Conservation (phyloP, 2,113 vertebrate species). For the Polyodon spathula region DNA sequence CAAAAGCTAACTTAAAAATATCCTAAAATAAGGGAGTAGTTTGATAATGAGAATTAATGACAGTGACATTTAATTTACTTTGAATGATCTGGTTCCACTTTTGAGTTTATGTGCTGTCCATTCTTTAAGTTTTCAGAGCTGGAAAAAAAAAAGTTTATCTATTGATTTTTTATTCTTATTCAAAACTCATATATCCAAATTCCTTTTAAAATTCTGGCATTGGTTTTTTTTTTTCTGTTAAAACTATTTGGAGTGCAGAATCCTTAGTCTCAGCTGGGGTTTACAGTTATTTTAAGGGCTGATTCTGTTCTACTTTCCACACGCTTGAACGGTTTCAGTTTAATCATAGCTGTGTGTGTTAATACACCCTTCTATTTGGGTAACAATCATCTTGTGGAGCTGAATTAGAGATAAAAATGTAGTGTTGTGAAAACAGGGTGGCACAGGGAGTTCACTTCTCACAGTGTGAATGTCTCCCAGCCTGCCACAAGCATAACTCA, state of each 20-base stretch:
- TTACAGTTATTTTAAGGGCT: slow-evolving; percentile 28
- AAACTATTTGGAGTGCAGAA: background rate
- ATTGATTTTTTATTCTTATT: too few species aligned
- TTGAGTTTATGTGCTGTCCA: too few species aligned
- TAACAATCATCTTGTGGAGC: background rate
- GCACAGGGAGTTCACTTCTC: slow-evolving; percentile 37
- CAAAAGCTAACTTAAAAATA: too few species aligned
- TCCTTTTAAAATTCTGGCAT: too few species aligned
- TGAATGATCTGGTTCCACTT: too few species aligned
- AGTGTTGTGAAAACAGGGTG: slow-evolving; percentile 1
- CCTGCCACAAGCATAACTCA: slow-evolving; percentile 56
- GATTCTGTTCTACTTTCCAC: slow-evolving; percentile 23
- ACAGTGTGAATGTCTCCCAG: slow-evolving; percentile 40
- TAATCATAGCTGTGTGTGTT: background rate
- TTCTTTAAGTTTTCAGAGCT: too few species aligned
- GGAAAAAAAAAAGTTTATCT: too few species aligned
- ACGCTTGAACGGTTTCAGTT: background rate
- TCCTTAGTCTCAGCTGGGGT: background rate
- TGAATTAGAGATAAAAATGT: slow-evolving; percentile 8
- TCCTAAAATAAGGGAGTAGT: too few species aligned
- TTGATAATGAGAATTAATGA: too few species aligned
- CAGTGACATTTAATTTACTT: too few species aligned
- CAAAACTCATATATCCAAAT: too few species aligned
- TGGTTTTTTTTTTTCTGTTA: background rate
- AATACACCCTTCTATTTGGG: background rate